Evolutionary conservation across 2,797 vertebrate species (phyloP).

Genomic region (Eidolon dupreanum): DNA sequence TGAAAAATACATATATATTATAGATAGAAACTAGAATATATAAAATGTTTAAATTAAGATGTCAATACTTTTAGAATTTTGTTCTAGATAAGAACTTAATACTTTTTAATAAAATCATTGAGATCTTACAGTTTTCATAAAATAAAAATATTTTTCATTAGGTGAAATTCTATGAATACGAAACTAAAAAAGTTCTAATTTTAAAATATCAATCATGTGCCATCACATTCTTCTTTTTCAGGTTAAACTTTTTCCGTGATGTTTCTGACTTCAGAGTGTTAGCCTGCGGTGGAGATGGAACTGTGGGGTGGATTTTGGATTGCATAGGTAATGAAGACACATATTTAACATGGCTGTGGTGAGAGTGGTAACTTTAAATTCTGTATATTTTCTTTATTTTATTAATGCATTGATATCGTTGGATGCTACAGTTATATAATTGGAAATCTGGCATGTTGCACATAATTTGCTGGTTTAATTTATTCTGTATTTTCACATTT

Average conservation of each 20-base stretch:
- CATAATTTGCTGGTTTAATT: neutral
- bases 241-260: slow-evolving; percentile 96
- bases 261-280: slow-evolving; percentile 94
- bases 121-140: neutral
- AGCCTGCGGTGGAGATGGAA: slow-evolving; percentile 95
- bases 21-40: neutral
- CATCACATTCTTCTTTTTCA: slow-evolving; percentile 81
- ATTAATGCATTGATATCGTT: neutral
- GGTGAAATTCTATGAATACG: neutral
- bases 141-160: neutral
- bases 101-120: neutral
- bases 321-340: slow-evolving; percentile 91
- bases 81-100: neutral
- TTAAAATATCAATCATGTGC: slow-evolving; percentile 23
- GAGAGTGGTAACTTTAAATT: neutral
- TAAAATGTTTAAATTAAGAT: neutral
- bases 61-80: neutral
- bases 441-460: neutral
- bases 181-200: neutral
- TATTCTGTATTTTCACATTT: neutral
- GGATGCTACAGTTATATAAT: neutral
- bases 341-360: neutral
- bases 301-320: slow-evolving; percentile 97
- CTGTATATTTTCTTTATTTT: neutral
- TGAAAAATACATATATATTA: neutral